A percentile compares a stretch with the other conserved stretches of the same genome.
phyloP scores from a whole-genome alignment of 2,888 invertebrate genomes.

The Pammene aurita region DNA sequence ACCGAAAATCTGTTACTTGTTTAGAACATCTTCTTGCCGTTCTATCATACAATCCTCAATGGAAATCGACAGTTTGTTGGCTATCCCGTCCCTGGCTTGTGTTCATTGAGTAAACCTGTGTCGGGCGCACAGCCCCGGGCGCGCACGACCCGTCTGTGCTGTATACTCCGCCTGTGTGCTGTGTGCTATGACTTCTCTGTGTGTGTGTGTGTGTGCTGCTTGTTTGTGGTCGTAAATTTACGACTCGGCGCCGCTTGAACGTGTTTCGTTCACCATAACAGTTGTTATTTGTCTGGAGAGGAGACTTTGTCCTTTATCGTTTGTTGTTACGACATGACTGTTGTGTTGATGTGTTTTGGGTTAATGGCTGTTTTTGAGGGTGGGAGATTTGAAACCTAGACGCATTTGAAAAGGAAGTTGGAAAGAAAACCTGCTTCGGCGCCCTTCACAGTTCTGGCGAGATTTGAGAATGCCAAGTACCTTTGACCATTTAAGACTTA shows the following conservation, averaged over 20 bases:
- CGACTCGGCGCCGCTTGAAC: slow-evolving; percentile 63
- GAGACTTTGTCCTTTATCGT: slow-evolving; percentile 37
- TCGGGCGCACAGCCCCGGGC: slow-evolving; percentile 57
- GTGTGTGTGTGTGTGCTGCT: slow-evolving; percentile 49
- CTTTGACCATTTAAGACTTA: no score
- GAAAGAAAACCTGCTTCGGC: neutral
- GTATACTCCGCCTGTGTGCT: slow-evolving; percentile 44
- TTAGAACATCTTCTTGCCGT: neutral
- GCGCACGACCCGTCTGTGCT: slow-evolving; percentile 53
- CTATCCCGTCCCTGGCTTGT: slow-evolving; percentile 55
- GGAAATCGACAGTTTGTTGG: slow-evolving; percentile 28
- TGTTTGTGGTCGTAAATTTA: slow-evolving; percentile 65
- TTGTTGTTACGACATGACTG: slow-evolving; percentile 15
- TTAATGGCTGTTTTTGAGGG: neutral
- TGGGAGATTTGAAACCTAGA: no score
- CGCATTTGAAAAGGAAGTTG: slow-evolving; percentile 17
- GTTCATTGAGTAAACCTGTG: slow-evolving; percentile 78
- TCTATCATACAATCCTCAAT: slow-evolving; percentile 14
- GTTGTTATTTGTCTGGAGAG: slow-evolving; percentile 56
- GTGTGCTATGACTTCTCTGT: slow-evolving; percentile 43
- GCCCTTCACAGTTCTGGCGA: no score
- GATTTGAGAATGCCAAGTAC: no score
- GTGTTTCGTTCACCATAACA: slow-evolving; percentile 67
- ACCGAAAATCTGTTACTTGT: no score
- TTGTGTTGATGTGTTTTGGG: slow-evolving; percentile 2